Conservation (phyloP, 2,888 invertebrate species). For the Chloroclystis v-ata region DNA sequence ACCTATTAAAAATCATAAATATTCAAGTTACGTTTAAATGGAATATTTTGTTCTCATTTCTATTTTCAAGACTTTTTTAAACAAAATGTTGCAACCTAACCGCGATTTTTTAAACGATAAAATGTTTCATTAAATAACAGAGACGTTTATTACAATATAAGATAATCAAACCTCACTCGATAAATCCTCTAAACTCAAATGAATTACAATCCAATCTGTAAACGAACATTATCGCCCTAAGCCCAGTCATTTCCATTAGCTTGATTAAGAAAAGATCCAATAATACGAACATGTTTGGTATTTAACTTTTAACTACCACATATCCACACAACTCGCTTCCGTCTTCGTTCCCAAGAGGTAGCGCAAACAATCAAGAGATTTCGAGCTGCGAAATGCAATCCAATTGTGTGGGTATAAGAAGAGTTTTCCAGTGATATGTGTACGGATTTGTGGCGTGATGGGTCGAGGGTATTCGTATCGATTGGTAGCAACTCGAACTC, state of each 20-base stretch:
- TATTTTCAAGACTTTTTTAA: no score
- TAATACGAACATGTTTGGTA: slow-evolving; percentile 55
- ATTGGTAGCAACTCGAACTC: slow-evolving; percentile 68
- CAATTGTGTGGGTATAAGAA: slow-evolving; percentile 22
- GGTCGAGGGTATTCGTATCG: slow-evolving; percentile 53
- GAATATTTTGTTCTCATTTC: neutral
- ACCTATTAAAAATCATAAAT: slow-evolving; percentile 4
- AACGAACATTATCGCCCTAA: slow-evolving; percentile 43
- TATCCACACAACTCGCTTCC: slow-evolving; percentile 45
- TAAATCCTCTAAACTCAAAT: slow-evolving; percentile 11
- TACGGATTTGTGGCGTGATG: slow-evolving; percentile 40
- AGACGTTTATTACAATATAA: no score
- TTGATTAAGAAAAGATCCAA: slow-evolving; percentile 67
- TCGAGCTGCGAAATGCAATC: slow-evolving; percentile 25
- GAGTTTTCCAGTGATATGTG: slow-evolving; percentile 30
- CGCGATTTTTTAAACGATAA: no score
- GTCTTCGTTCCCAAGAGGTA: slow-evolving; percentile 39
- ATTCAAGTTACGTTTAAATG: neutral
- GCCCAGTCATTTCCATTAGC: slow-evolving; percentile 61
- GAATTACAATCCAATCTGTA: slow-evolving; percentile 30
- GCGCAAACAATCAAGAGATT: slow-evolving; percentile 37
- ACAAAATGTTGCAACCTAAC: no score
- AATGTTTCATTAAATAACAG: neutral
- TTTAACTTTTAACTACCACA: slow-evolving; percentile 71
- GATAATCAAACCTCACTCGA: neutral